These are phyloP conservation scores for Pelodytes ibericus DNA, from an alignment of 2,797 vertebrate species.

Conservation along the genomic window DNA sequence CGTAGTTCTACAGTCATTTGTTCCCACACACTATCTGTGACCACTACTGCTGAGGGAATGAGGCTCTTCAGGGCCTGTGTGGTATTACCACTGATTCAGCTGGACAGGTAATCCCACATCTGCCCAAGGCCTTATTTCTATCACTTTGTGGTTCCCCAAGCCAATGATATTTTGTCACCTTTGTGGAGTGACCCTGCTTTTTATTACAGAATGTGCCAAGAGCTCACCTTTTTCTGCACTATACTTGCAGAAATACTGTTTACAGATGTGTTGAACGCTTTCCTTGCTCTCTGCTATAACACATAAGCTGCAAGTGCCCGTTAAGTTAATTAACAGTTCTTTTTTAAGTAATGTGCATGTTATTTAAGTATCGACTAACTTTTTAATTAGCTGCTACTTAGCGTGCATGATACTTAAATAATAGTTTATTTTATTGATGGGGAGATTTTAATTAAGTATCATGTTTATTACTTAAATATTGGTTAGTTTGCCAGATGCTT, in stretches of 20 bases:
- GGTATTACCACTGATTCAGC: slow-evolving; percentile 43
- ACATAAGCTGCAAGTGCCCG: background rate
- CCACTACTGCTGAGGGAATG: slow-evolving; percentile 21
- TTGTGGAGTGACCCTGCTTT: slow-evolving; percentile 46
- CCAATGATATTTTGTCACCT: slow-evolving; percentile 34
- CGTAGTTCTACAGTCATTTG: slow-evolving; percentile 32
- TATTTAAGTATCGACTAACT: slow-evolving; percentile 1
- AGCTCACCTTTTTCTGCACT: background rate
- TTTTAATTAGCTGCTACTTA: slow-evolving; percentile 6
- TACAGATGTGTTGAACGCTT: background rate
- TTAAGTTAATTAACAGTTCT: slow-evolving; percentile 11
- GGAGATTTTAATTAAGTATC: background rate
- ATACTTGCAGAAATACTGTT: background rate
- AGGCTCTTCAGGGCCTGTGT: slow-evolving; percentile 23
- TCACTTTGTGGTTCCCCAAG: slow-evolving; percentile 25
- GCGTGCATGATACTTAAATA: background rate
- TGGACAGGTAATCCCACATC: slow-evolving; percentile 44
- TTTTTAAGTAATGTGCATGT: background rate
- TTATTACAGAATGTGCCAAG: slow-evolving; percentile 11
- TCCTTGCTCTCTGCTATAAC: background rate
- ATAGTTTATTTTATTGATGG: background rate
- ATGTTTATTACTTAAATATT: slow-evolving; percentile 1
- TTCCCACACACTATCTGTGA: slow-evolving; percentile 19
- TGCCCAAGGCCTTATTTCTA: slow-evolving; percentile 41
- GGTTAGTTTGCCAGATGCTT: background rate